Evolutionary conservation across 2,888 invertebrate genomes (phyloP), one percentile per base, ranked within the genome.

Genomic region (Tuta absoluta): DNA sequence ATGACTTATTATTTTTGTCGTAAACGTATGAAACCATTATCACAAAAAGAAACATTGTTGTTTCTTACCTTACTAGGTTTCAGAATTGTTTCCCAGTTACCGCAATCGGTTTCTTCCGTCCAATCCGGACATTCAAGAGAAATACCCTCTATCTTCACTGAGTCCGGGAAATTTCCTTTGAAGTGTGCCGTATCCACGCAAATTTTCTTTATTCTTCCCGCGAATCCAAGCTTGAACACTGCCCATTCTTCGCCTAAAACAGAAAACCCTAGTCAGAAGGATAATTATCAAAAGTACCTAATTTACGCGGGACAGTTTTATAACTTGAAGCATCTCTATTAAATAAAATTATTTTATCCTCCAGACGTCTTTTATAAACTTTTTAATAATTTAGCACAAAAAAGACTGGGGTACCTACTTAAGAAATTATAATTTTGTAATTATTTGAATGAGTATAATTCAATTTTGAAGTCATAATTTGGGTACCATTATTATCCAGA

Each of bases 111-210:
- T 19, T 84, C 80, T 0, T 76, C 71, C 33, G 73, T 77, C 82
- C 85, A 84, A 66, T 88, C 83, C 63, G 64, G 66, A 19, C 75
- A 71, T 11, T 78, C 80, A 10, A 91, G 72, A 53, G 83, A 75
- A 0, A 85, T 77, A 19, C 93, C 94, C 74, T 94, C 93, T 63
- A 94, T 81, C 77, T 87, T 92, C 21, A 93, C 86, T 0, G 91
- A 92, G 73, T 94, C 94, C 0, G 94, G 94, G 73, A 89, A 94
- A 77, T 94, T 94, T 58, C 94, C 94, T 81, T 93, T 94, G 77
- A 94, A 94, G 74, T 94, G 93, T 12, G 87, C 86, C 1, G 94
- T 94, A 71, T 94, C 94, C 0, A 94, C 86, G 72, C 92, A 92
- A 48, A 94, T 82, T 69, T 85, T 84, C 56, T 84, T 79, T 24